Conservation (phyloP, 2,113 vertebrate genomes). For the Phylloscopus whistleri region DNA sequence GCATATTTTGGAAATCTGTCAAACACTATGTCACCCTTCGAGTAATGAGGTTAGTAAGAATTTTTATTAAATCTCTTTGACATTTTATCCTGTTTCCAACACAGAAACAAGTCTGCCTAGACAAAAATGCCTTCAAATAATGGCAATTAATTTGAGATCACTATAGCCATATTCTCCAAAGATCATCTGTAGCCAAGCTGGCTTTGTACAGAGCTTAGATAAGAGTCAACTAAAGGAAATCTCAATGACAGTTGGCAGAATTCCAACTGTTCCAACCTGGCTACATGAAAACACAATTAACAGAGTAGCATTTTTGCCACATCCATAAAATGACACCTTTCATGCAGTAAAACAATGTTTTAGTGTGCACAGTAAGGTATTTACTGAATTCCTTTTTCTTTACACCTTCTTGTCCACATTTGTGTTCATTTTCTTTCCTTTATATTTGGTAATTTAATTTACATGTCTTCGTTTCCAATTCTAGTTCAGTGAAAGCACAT, state of each 20-base stretch:
- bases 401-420: neutral
- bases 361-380: neutral
- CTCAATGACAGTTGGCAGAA: neutral
- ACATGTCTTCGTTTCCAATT: neutral
- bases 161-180: neutral
- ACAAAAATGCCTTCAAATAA: neutral
- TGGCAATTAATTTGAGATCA: neutral
- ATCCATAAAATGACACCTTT: neutral
- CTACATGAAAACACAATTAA: neutral
- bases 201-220: neutral
- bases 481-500: neutral
- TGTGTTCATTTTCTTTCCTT: neutral
- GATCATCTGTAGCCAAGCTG: neutral
- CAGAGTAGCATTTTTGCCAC: neutral
- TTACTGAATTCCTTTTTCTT: neutral
- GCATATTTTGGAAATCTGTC: conserved; percentile 84
- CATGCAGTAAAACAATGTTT: neutral
- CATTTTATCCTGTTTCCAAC: neutral
- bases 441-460: neutral
- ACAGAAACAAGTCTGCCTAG: neutral
- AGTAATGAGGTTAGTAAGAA: conserved; percentile 81
- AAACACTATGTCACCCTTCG: conserved; percentile 70
- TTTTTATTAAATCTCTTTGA: neutral
- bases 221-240: neutral
- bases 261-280: neutral